phyloP scores from a whole-genome alignment of 2,113 vertebrate genomes.

The Peromyscus polionotus region DNA sequence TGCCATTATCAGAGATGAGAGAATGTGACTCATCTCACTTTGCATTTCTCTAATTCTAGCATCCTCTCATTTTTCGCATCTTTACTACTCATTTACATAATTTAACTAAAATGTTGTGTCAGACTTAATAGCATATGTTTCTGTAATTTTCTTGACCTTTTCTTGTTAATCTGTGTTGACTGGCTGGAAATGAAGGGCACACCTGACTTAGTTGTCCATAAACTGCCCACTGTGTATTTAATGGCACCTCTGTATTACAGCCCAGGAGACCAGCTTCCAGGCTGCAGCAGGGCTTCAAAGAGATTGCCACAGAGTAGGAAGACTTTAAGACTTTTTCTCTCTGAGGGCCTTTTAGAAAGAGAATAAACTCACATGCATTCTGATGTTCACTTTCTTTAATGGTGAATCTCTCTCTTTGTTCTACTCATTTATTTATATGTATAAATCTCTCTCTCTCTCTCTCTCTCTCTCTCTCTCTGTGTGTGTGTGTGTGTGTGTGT shows the following conservation, averaged over 20 bases:
- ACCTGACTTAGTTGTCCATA: neutral
- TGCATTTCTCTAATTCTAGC: neutral
- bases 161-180: neutral
- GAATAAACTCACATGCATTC: no score
- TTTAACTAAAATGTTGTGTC: conserved; percentile 10
- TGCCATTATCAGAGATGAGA: neutral
- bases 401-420: no score
- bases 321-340: no score
- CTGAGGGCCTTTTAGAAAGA: no score
- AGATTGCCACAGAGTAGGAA: no score
- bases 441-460: no score
- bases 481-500: no score
- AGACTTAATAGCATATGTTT: neutral
- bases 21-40: neutral
- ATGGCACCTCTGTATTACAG: neutral
- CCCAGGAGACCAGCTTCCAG: no score
- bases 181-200: neutral
- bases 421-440: no score
- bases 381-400: no score
- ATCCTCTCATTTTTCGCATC: neutral
- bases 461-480: no score
- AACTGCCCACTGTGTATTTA: neutral
- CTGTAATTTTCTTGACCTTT: neutral
- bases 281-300: no score
- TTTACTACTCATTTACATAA: neutral